These are phyloP conservation scores for Chrysoperla carnea DNA, from an alignment of 1,140 invertebrate genomes.

Conservation along the genomic window DNA sequence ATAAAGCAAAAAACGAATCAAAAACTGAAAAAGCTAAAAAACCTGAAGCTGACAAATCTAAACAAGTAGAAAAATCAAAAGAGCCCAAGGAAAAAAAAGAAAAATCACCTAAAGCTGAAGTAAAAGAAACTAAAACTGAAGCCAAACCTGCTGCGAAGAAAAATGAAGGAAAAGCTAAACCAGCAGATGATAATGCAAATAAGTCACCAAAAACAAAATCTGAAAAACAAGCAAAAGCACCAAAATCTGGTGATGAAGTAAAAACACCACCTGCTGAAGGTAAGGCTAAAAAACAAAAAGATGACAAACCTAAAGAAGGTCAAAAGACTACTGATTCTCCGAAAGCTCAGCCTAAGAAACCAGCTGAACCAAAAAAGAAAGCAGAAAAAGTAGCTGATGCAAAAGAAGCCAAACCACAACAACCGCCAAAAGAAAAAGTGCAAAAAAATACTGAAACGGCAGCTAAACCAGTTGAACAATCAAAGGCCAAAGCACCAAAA, in stretches of 20 bases:
- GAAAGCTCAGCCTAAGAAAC: not conserved
- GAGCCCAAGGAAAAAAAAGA: constrained; percentile 4
- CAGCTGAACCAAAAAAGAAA: constrained; percentile 16
- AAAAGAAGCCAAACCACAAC: not conserved
- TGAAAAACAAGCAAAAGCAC: not conserved
- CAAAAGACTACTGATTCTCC: constrained; percentile 2
- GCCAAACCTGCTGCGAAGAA: not conserved
- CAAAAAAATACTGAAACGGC: too few species aligned
- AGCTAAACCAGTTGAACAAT: too few species aligned
- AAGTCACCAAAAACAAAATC: not conserved
- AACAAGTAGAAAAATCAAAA: constrained; percentile 12
- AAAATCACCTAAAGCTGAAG: constrained; percentile 1
- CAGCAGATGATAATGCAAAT: too few species aligned
- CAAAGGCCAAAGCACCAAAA: too few species aligned
- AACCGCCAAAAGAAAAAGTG: constrained; percentile 1
- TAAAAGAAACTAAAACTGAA: too few species aligned
- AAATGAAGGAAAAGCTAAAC: not conserved
- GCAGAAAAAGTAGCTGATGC: constrained; percentile 13
- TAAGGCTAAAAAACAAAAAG: not conserved
- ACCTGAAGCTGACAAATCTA: constrained; percentile 5
- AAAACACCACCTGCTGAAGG: not conserved
- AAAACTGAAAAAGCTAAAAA: constrained; percentile 17
- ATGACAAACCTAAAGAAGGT: not conserved
- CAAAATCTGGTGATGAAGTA: not conserved
- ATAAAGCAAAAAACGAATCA: constrained; percentile 26